These are phyloP conservation scores for Fragum whitleyi DNA, from an alignment of 2,888 invertebrate genomes.

Conservation along the genomic window DNA sequence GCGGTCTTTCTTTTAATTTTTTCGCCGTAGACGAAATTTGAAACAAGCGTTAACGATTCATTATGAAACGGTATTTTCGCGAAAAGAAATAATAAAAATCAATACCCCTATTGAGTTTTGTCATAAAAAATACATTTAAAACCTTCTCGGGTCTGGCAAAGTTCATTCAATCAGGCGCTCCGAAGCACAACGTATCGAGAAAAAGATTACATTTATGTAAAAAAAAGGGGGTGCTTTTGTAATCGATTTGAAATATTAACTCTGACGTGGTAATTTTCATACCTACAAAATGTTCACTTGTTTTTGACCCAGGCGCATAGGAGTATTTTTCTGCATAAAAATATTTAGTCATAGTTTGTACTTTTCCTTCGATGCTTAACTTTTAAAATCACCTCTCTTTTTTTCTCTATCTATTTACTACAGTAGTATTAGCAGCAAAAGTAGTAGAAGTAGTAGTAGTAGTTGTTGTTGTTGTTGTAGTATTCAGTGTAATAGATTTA, in stretches of 20 bases:
- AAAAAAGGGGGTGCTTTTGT: neutral
- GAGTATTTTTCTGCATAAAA: no score
- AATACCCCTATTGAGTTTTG: slow-evolving; percentile 25
- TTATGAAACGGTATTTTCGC: slow-evolving; percentile 8
- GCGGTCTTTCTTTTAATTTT: slow-evolving; percentile 7
- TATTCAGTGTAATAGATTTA: no score
- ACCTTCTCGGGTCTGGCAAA: neutral
- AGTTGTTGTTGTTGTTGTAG: no score
- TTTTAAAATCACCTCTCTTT: no score
- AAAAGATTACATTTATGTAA: neutral
- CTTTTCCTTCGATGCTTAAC: no score
- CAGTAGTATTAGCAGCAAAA: no score
- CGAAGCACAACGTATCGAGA: slow-evolving; percentile 16
- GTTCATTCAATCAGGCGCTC: slow-evolving; percentile 5
- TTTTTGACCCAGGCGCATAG: no score
- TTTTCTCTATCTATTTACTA: no score
- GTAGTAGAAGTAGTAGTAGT: no score
- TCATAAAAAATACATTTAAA: slow-evolving; percentile 31
- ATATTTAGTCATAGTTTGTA: no score
- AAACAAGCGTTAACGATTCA: slow-evolving; percentile 15
- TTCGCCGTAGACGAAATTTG: slow-evolving; percentile 5
- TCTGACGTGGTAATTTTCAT: no score
- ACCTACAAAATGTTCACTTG: no score
- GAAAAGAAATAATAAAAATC: slow-evolving; percentile 29
- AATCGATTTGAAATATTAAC: slow-evolving; percentile 25